A percentile compares a stretch with the other conserved stretches of the same genome.
Conservation (phyloP, 2,113 vertebrate species). For the Numida meleagris region DNA sequence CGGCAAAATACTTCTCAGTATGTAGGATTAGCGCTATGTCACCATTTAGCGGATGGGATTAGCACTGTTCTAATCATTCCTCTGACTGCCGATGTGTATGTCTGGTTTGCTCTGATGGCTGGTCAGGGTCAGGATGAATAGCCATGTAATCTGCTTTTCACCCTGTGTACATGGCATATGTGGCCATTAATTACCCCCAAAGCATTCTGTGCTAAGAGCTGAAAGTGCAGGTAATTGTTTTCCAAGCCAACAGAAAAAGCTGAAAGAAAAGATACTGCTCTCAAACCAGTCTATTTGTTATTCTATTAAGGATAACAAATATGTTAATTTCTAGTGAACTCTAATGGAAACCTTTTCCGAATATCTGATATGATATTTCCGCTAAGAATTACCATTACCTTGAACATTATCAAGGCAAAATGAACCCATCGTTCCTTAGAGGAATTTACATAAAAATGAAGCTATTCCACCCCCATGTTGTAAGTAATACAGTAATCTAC, state of each 20-base stretch:
- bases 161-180: background rate
- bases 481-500: conserved; percentile 64
- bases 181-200: background rate
- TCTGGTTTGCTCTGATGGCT: background rate
- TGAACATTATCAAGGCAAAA: conserved; percentile 15
- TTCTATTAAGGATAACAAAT: background rate
- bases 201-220: background rate
- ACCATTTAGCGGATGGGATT: background rate
- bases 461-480: conserved; percentile 38
- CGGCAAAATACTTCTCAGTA: background rate
- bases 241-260: background rate
- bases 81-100: background rate
- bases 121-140: background rate
- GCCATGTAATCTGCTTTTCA: background rate
- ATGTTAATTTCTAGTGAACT: background rate
- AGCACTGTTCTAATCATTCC: background rate
- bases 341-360: background rate
- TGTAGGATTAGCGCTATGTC: background rate
- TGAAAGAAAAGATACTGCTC: background rate
- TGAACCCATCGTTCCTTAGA: conserved; percentile 34
- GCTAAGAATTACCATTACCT: conserved; percentile 28
- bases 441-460: conserved; percentile 60
- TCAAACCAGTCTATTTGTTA: background rate
- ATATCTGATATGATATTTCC: background rate
- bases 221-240: background rate